Percentiles rank a stretch among this genome's conserved stretches.
These are phyloP conservation scores for Gerris buenoi DNA, from an alignment of 1,140 invertebrate genomes.

Conservation along the genomic window DNA sequence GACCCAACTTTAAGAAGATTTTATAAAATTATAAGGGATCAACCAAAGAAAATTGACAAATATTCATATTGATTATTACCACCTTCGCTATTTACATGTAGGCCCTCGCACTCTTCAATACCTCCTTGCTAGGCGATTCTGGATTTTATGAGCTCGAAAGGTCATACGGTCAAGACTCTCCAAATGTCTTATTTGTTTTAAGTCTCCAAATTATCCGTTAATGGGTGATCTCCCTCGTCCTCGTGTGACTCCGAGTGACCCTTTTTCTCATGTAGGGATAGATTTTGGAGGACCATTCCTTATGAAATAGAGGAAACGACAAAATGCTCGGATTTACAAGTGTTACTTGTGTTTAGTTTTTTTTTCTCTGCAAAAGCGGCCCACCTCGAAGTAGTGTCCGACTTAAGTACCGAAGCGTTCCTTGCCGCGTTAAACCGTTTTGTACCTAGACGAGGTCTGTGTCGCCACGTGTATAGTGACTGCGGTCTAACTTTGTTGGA, in stretches of 20 bases:
- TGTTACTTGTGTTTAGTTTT: conserved; percentile 22
- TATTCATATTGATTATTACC: conserved; percentile 20
- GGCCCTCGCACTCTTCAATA: conserved; percentile 16
- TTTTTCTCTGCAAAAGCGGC: conserved; percentile 23
- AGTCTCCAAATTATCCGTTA: background rate
- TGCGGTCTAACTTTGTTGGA: conserved; percentile 30
- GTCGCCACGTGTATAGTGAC: conserved; percentile 24
- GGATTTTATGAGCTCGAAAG: background rate
- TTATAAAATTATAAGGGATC: no score
- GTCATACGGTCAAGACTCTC: background rate
- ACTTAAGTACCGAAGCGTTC: conserved; percentile 22
- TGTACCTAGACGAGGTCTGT: conserved; percentile 23
- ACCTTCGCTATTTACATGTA: conserved; percentile 23
- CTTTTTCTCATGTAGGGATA: conserved; percentile 27
- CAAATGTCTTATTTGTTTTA: background rate
- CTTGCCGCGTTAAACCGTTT: conserved; percentile 27
- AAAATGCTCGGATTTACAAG: conserved; percentile 14
- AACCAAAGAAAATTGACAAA: no score
- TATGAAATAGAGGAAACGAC: conserved; percentile 15
- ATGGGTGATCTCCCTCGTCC: conserved; percentile 7
- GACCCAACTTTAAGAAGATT: no score
- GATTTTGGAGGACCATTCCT: conserved; percentile 29
- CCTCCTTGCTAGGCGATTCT: background rate
- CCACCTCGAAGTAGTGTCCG: conserved; percentile 25
- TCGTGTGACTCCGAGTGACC: conserved; percentile 8